Conservation (phyloP, 1,140 invertebrate genomes). For the Drosophila bocqueti region DNA sequence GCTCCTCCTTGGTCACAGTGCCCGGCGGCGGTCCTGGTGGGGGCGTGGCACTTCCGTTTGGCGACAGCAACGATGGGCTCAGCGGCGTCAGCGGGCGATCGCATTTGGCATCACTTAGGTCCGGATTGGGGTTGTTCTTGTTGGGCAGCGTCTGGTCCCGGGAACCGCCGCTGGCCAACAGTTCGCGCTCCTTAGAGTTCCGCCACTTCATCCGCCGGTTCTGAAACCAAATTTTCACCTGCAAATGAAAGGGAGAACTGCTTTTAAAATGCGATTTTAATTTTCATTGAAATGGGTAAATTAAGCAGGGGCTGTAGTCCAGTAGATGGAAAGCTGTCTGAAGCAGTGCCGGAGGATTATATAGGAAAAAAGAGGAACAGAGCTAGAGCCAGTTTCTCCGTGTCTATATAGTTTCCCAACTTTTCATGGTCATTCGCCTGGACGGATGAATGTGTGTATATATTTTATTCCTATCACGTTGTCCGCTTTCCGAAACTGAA, state of each 20-base stretch:
- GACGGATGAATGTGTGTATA: slow-evolving; percentile 7
- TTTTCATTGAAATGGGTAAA: slow-evolving; percentile 61
- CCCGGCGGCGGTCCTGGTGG: slow-evolving; percentile 30
- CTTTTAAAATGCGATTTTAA: background rate
- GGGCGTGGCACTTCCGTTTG: slow-evolving; percentile 67
- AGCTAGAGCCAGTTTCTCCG: too few relatives aligned
- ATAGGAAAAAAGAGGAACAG: background rate
- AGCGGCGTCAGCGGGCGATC: slow-evolving; percentile 89
- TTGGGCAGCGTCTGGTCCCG: slow-evolving; percentile 97
- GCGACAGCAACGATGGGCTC: slow-evolving; percentile 78
- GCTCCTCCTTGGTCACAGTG: slow-evolving; percentile 64
- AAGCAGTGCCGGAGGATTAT: slow-evolving; percentile 10
- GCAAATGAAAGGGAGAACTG: slow-evolving; percentile 81
- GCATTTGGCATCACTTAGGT: slow-evolving; percentile 95
- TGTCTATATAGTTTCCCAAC: slow-evolving; percentile 30
- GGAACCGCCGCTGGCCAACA: slow-evolving; percentile 95
- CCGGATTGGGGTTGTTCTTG: slow-evolving; percentile 98
- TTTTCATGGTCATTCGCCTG: slow-evolving; percentile 63
- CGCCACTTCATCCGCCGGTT: slow-evolving; percentile 98
- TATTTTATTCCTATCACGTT: slow-evolving; percentile 24
- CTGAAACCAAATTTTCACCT: slow-evolving; percentile 99
- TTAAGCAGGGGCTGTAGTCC: slow-evolving; percentile 33
- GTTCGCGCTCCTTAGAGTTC: slow-evolving; percentile 98
- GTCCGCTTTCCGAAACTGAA: slow-evolving; percentile 47
- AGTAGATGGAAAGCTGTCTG: slow-evolving; percentile 61